Evolutionary conservation across 2,797 vertebrate species (phyloP), one percentile per base, ranked within the genome.

Genomic region (Fundulus diaphanus): DNA sequence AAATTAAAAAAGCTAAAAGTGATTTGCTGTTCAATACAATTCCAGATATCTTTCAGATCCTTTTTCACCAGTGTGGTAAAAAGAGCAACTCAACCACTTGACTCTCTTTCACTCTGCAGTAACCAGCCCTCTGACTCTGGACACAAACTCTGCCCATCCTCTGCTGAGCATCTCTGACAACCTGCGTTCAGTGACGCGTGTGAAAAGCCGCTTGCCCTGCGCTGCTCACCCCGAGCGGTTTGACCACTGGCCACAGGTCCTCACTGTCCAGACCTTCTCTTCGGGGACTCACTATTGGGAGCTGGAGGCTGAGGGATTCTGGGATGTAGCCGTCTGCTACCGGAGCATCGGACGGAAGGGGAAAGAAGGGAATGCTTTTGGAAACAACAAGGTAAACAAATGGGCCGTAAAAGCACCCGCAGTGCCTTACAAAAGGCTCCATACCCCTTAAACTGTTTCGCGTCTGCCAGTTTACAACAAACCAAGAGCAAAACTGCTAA

Each of bases 261-360:
- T 95, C 69, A 81, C 92, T 0, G 35, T 71, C 63, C 95, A 95
- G 85, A 89, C 85, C 59, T 85, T 94, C 82, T 90, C 91, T 42
- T 89, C 92, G 6, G 95, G 95, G 56, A 94, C 92, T 7, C 92
- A 95, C 82, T 95, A 94, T 87, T 95, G 94, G 94, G 94, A 95
- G 88, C 78, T 95, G 82, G 92, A 94, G 84, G 88, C 89, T 13
- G 91, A 93, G 70, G 95, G 95, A 49, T 95, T 94, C 91, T 95
- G 95, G 94, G 94, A 95, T 57, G 88, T 95, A 5, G 92, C 88
- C 0, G n/a, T 95, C 59, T 93, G 91, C 80, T 95, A 95, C 52
- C 80, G 75, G 71, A 93, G 82, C 74, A 94, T 94, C 27, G 91
- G 90, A 68, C 86, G 94, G 13, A 95, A 95, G 80, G 93, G 93